Percentiles rank a stretch among this genome's conserved stretches.
phyloP scores from a whole-genome alignment of 2,888 invertebrate genomes.

The Anarsia innoxiella region DNA sequence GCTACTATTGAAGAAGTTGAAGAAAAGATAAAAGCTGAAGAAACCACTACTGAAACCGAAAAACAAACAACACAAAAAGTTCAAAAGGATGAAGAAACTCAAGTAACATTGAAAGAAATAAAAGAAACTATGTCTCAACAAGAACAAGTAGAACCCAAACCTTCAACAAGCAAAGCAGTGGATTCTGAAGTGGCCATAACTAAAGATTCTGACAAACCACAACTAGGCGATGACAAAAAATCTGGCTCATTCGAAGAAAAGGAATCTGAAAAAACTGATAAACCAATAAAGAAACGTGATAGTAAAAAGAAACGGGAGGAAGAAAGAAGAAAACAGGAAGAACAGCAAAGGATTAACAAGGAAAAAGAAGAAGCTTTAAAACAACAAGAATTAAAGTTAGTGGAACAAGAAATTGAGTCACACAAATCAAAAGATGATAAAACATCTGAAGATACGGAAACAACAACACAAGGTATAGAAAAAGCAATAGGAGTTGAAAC shows the following conservation, averaged over 20 bases:
- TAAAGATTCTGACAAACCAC: not conserved
- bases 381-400: no score
- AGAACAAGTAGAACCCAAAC: conserved; percentile 10
- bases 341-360: conserved; percentile 1
- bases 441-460: not conserved
- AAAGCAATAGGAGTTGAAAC: not conserved
- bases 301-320: conserved; percentile 20
- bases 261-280: conserved; percentile 18
- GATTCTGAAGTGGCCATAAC: not conserved
- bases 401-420: no score
- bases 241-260: no score
- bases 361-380: not conserved
- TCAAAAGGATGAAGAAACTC: not conserved
- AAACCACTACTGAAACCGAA: not conserved
- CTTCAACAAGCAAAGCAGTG: conserved; percentile 14
- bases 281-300: conserved; percentile 11
- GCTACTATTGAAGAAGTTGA: conserved; percentile 2
- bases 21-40: conserved; percentile 14
- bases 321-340: conserved; percentile 13
- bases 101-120: not conserved
- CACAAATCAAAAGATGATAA: no score
- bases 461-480: not conserved
- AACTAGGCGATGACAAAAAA: not conserved
- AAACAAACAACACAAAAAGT: no score
- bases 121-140: not conserved